A percentile compares a stretch with the other conserved stretches of the same genome.
phyloP scores from a whole-genome alignment of 1,140 invertebrate species.

The Halyomorpha halys region DNA sequence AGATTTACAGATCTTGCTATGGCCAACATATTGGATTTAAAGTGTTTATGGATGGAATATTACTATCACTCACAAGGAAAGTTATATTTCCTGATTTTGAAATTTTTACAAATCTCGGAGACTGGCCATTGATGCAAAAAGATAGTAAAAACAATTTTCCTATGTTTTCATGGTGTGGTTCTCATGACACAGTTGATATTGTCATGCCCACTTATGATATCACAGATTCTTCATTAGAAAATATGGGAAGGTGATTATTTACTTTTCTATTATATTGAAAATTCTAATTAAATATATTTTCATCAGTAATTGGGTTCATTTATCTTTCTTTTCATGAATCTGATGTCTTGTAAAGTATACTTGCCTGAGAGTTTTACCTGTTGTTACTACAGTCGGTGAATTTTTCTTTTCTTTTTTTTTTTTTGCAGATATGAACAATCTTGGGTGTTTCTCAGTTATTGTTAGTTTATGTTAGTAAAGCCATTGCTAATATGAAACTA shows the following conservation, averaged over 20 bases:
- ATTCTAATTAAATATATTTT: too few relatives aligned
- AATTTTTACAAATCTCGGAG: conserved; percentile 87
- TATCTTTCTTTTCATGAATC: too few relatives aligned
- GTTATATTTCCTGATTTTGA: conserved; percentile 78
- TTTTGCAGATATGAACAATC: too few relatives aligned
- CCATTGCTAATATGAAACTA: too few relatives aligned
- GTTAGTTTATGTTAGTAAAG: too few relatives aligned
- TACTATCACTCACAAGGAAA: conserved; percentile 74
- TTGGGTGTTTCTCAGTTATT: too few relatives aligned
- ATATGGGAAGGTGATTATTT: conserved; percentile 67
- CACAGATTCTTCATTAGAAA: conserved; percentile 81
- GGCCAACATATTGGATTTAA: conserved; percentile 93
- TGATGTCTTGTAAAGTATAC: too few relatives aligned
- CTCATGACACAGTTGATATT: conserved; percentile 72
- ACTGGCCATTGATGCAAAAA: conserved; percentile 75
- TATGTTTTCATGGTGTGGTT: conserved; percentile 96
- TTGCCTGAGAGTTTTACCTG: too few relatives aligned
- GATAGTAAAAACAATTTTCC: conserved; percentile 49
- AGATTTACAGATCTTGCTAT: conserved; percentile 79
- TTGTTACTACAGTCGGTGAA: too few relatives aligned
- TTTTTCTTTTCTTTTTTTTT: too few relatives aligned
- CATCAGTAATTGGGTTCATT: too few relatives aligned
- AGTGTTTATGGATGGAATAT: conserved; percentile 85
- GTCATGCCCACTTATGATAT: conserved; percentile 92
- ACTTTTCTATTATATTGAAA: not conserved